These are phyloP conservation scores for Phorcus lineatus DNA, from an alignment of 2,888 invertebrate species.

Conservation along the genomic window DNA sequence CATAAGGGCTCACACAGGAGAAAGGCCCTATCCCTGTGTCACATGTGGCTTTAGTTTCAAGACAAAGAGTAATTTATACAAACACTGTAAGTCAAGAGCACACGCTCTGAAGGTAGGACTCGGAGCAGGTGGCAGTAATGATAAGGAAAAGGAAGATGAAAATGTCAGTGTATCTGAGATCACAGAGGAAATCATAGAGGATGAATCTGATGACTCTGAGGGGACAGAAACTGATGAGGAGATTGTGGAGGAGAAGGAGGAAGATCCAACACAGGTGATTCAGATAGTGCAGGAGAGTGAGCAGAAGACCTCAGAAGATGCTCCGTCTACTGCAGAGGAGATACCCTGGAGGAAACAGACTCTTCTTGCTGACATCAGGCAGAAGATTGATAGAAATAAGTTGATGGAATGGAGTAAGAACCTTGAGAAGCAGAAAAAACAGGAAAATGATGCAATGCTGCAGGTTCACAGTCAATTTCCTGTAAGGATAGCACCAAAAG, in stretches of 20 bases:
- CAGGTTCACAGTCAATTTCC: constrained; percentile 47
- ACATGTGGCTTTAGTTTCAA: constrained; percentile 94
- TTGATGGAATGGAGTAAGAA: constrained; percentile 41
- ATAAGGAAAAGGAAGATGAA: constrained; percentile 31
- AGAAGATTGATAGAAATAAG: constrained; percentile 45
- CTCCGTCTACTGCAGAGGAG: neutral
- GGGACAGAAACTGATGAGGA: constrained; percentile 30
- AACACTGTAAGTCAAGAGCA: constrained; percentile 83
- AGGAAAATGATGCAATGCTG: constrained; percentile 36
- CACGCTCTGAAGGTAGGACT: constrained; percentile 61
- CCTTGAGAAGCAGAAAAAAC: constrained; percentile 37
- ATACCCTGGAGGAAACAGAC: constrained; percentile 26
- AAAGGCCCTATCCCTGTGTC: constrained; percentile 91
- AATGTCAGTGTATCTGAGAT: constrained; percentile 11
- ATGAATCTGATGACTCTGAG: constrained; percentile 16
- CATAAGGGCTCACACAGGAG: constrained; percentile 94
- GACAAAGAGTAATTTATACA: constrained; percentile 94
- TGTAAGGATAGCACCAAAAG: constrained; percentile 55
- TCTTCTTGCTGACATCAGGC: constrained; percentile 40
- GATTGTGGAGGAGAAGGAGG: constrained; percentile 38
- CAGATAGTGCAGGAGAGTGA: neutral
- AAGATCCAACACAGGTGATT: constrained; percentile 11
- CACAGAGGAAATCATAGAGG: constrained; percentile 23
- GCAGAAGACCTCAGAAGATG: neutral
- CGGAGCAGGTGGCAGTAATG: constrained; percentile 7